Evolutionary conservation across 2,113 vertebrate species (phyloP).

Genomic region (Anoplopoma fimbria): DNA sequence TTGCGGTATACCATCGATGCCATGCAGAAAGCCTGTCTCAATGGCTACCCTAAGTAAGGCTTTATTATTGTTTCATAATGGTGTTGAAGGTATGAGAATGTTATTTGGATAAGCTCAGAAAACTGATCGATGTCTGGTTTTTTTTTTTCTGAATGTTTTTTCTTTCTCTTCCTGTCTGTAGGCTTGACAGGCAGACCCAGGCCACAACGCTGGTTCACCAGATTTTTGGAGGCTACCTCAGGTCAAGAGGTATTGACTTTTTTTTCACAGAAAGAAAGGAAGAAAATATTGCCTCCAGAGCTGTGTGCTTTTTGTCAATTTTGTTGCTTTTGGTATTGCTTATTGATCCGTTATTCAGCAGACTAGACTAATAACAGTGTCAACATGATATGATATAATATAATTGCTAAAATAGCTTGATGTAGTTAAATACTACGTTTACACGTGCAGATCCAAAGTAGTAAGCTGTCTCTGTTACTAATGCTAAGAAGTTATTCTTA

Average conservation of each 20-base stretch:
- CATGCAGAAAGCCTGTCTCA: conserved; percentile 97
- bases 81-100: not conserved
- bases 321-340: not conserved
- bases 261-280: not conserved
- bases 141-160: not conserved
- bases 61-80: not conserved
- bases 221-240: conserved; percentile 96
- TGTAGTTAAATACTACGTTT: not conserved
- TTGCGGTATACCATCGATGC: conserved; percentile 95
- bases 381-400: not conserved
- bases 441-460: not conserved
- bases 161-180: conserved; percentile 60
- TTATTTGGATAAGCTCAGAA: not conserved
- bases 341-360: not conserved
- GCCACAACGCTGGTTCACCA: conserved; percentile 95
- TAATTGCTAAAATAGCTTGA: not conserved
- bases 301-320: not conserved
- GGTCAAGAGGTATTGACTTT: conserved; percentile 89
- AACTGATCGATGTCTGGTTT: not conserved
- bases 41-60: conserved; percentile 90
- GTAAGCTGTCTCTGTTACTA: not conserved
- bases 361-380: not conserved
- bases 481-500: not conserved
- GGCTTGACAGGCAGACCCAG: conserved; percentile 94
- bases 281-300: not conserved